Evolutionary conservation across 2,797 vertebrate species (phyloP).

Genomic region (Ctenopoma kingsleyae): DNA sequence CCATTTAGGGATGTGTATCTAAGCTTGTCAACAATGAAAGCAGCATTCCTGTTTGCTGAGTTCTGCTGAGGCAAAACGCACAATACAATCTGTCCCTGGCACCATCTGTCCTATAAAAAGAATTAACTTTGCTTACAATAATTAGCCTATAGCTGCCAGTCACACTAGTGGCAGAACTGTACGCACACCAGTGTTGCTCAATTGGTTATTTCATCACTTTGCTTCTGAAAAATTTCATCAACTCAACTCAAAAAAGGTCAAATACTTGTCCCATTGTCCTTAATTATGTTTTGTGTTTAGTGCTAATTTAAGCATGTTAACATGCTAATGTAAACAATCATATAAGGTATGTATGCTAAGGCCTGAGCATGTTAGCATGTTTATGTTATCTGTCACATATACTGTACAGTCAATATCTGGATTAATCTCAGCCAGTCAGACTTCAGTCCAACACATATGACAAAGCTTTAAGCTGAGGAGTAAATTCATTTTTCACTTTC

Average conservation of each 20-base stretch:
- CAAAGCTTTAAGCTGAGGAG: no score
- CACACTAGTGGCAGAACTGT: not conserved
- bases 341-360: no score
- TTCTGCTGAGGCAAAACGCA: conserved; percentile 11
- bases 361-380: not conserved
- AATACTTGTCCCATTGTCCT: not conserved
- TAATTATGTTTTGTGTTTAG: not conserved
- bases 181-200: not conserved
- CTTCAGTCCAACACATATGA: no score
- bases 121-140: conserved; percentile 19
- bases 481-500: no score
- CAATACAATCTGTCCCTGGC: conserved; percentile 12
- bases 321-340: no score
- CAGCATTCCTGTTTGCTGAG: conserved; percentile 15
- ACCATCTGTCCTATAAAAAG: conserved; percentile 7
- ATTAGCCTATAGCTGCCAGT: not conserved
- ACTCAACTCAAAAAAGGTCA: no score
- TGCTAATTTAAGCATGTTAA: no score
- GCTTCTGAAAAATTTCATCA: no score
- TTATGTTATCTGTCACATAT: no score
- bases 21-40: conserved; percentile 16
- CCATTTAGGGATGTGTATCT: conserved; percentile 32
- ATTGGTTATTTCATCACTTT: not conserved
- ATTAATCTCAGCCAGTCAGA: no score
- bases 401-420: no score